phyloP scores from a whole-genome alignment of 2,113 vertebrate genomes.

The Epinephelus fuscoguttatus region DNA sequence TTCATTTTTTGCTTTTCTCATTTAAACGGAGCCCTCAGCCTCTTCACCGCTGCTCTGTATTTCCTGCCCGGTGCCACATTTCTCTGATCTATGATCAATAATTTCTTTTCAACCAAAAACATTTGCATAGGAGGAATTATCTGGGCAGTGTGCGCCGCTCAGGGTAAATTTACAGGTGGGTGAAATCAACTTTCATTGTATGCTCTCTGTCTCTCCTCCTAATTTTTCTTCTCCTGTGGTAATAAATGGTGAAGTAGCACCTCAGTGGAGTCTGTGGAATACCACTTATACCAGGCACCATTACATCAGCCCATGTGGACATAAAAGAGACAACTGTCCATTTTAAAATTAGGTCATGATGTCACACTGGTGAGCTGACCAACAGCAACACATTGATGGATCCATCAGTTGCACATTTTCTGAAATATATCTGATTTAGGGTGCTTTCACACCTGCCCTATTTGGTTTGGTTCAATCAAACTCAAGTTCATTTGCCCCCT shows the following conservation, averaged over 20 bases:
- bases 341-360: constrained; percentile 31
- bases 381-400: not conserved
- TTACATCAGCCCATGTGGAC: constrained; percentile 18
- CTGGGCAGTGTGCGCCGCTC: constrained; percentile 16
- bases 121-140: constrained; percentile 74
- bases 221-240: constrained; percentile 42
- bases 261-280: not conserved
- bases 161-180: constrained; percentile 65
- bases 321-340: constrained; percentile 30
- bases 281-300: not conserved
- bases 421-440: not conserved
- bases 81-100: constrained; percentile 72
- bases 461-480: too few relatives aligned
- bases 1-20: constrained; percentile 75
- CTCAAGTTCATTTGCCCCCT: too few relatives aligned
- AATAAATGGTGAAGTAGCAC: constrained; percentile 51
- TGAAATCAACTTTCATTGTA: constrained; percentile 61
- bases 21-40: constrained; percentile 54
- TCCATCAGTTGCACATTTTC: not conserved
- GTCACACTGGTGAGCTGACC: not conserved
- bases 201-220: constrained; percentile 25
- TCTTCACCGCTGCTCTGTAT: constrained; percentile 24
- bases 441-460: too few relatives aligned
- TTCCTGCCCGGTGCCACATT: constrained; percentile 52
- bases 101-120: constrained; percentile 74